These are phyloP conservation scores for Phenganax marumi DNA, from an alignment of 92 coral and sea anemone genomes.

Conservation along the genomic window DNA sequence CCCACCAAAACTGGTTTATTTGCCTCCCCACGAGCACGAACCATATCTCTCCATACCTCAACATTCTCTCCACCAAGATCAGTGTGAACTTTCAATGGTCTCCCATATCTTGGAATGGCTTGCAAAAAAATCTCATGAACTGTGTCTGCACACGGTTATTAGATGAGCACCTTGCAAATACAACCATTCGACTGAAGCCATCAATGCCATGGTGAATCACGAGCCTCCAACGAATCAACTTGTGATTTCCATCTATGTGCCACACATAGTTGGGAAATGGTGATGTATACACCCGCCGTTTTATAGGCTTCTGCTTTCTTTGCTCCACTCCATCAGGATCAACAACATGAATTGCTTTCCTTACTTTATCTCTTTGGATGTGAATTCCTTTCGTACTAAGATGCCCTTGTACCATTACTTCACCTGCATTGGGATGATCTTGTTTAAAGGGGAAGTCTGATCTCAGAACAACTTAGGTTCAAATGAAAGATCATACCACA, in stretches of 20 bases:
- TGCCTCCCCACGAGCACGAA: conserved; percentile 48
- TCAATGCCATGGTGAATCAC: conserved; percentile 52
- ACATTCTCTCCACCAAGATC: conserved; percentile 56
- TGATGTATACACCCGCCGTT: conserved; percentile 37
- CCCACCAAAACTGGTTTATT: conserved; percentile 48
- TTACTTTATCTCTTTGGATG: conserved; percentile 34
- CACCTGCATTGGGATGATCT: no score
- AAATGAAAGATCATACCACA: no score
- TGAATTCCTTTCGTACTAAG: conserved; percentile 18
- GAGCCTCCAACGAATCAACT: conserved; percentile 47
- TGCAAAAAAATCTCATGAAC: not conserved
- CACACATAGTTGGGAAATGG: conserved; percentile 49
- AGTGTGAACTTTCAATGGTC: conserved; percentile 27
- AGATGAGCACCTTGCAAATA: conserved; percentile 34
- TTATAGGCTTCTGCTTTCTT: conserved; percentile 37
- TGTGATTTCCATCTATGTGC: conserved; percentile 53
- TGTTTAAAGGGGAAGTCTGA: no score
- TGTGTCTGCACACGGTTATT: conserved; percentile 38
- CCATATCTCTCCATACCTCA: conserved; percentile 53
- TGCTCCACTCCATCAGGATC: conserved; percentile 31
- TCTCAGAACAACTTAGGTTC: no score
- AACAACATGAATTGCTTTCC: conserved; percentile 34
- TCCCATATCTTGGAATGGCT: conserved; percentile 32
- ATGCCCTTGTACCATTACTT: conserved; percentile 48
- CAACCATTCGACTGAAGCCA: conserved; percentile 48